Evolutionary conservation across 2,888 invertebrate genomes (phyloP).

Genomic region (Drosophila aldrichi): DNA sequence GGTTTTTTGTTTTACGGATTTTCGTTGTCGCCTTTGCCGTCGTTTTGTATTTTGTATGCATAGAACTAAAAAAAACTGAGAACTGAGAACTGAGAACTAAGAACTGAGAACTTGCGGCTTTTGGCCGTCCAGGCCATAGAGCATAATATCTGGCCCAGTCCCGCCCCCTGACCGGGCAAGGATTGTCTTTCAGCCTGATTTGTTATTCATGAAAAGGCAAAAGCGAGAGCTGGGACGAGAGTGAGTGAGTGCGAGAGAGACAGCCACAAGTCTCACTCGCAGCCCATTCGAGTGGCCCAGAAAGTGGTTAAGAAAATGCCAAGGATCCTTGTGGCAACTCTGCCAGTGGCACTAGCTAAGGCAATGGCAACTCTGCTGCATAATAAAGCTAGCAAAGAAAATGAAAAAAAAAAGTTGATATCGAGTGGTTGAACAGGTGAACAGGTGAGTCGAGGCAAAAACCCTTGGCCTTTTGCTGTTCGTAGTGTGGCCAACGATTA

Average conservation of each 20-base stretch:
- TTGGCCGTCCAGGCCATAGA: conserved; percentile 60
- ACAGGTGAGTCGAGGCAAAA: conserved; percentile 31
- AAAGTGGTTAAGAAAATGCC: conserved; percentile 74
- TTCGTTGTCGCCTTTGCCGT: conserved; percentile 50
- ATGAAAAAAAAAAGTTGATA: conserved; percentile 18
- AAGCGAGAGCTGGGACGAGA: conserved; percentile 22
- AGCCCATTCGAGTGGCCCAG: conserved; percentile 44
- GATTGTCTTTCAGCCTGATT: conserved; percentile 77
- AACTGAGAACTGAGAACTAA: conserved; percentile 15
- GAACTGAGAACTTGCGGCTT: conserved; percentile 68
- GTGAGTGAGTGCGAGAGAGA: background rate
- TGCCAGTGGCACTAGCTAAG: background rate
- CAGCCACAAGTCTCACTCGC: conserved; percentile 26
- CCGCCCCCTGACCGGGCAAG: conserved; percentile 17
- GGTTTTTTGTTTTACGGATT: conserved; percentile 71
- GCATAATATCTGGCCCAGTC: conserved; percentile 14
- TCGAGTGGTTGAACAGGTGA: conserved; percentile 24
- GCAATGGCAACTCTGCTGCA: conserved; percentile 44
- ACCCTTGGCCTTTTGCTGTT: conserved; percentile 8
- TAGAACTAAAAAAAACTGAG: conserved; percentile 52
- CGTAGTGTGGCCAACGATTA: conserved; percentile 50
- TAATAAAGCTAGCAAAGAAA: conserved; percentile 52
- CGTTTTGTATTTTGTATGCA: conserved; percentile 73
- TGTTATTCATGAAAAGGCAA: conserved; percentile 76
- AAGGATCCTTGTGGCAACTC: conserved; percentile 65